phyloP scores from a whole-genome alignment of 2,888 invertebrate species.

The Therioaphis trifolii region DNA sequence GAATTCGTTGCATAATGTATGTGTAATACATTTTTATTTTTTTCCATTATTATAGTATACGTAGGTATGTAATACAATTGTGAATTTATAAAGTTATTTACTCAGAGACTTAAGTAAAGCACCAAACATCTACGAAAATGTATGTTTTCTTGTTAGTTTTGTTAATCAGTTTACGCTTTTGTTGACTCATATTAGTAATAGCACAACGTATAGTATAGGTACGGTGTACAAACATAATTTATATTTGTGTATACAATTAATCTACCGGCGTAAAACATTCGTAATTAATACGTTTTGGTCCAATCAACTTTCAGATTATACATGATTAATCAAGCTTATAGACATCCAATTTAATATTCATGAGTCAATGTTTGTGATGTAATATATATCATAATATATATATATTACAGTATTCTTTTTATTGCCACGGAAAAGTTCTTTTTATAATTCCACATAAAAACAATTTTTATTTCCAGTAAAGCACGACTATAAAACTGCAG shows the following conservation, averaged over 20 bases:
- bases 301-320: slow-evolving; percentile 44
- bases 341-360: slow-evolving; percentile 39
- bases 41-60: background rate
- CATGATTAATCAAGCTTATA: slow-evolving; percentile 38
- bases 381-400: background rate
- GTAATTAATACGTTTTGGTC: slow-evolving; percentile 40
- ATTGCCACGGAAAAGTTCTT: slow-evolving; percentile 25
- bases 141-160: slow-evolving; percentile 18
- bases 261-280: slow-evolving; percentile 22
- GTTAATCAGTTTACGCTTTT: slow-evolving; percentile 21
- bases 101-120: slow-evolving; percentile 2
- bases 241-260: slow-evolving; percentile 33
- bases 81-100: slow-evolving; percentile 34
- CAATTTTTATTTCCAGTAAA: slow-evolving; percentile 40
- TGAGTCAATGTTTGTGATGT: slow-evolving; percentile 30
- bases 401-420: slow-evolving; percentile 31
- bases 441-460: slow-evolving; percentile 8
- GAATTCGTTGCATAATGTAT: slow-evolving; percentile 28
- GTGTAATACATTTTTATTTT: background rate
- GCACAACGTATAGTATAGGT: background rate
- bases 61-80: background rate
- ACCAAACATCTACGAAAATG: slow-evolving; percentile 15
- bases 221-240: slow-evolving; percentile 28
- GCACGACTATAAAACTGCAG: slow-evolving; percentile 26
- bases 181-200: slow-evolving; percentile 26